Evolutionary conservation across 2,113 vertebrate species (phyloP), one percentile per base, ranked within the genome.

Genomic region (Malurus cyaneus): DNA sequence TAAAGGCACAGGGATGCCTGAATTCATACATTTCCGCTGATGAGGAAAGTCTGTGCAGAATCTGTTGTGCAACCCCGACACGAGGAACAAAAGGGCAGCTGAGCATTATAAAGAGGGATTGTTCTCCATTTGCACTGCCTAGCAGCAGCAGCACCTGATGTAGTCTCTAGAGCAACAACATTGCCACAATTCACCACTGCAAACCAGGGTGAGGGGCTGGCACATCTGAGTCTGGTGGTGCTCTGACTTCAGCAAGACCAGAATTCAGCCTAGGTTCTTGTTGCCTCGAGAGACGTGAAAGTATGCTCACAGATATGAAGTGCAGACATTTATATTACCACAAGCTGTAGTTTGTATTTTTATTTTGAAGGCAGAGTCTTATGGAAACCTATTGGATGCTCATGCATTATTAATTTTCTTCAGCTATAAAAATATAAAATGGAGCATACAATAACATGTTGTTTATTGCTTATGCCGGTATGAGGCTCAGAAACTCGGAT

Each of bases 341-440:
- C 76, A 95, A 78, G 83, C 95, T 90, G 90, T 90, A 94, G 57
- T 80, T 39, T 44, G 76, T 89, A 72, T 91, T 96, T 95, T 82
- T 84, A 88, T 84, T 88, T 91, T 93, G 78, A 96, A 97, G 92
- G 54, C 91, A 94, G 65, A 94, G 61, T 96, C 91, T 96, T 96
- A 89, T 88, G 91, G 93, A 96, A 94, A 94, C 88, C 93, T 94
- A 69, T 83, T 94, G 92, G 95, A 86, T 93, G 69, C 77, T 97
- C 92, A 97, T 97, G 94, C 92, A 98, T 98, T 97, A 97, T 97
- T 98, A 96, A 98, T 95, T 94, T 95, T 90, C 88, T 88, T 90
- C 85, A 72, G 88, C 96, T 91, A 84, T 97, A 95, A 97, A 96
- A 96, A 90, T 81, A 96, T 95, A 96, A 97, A 97, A 93, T 94